Base-by-base conservation (phyloP, 2,113 vertebrate species). In the Illadopsis cleaveri region DNA sequence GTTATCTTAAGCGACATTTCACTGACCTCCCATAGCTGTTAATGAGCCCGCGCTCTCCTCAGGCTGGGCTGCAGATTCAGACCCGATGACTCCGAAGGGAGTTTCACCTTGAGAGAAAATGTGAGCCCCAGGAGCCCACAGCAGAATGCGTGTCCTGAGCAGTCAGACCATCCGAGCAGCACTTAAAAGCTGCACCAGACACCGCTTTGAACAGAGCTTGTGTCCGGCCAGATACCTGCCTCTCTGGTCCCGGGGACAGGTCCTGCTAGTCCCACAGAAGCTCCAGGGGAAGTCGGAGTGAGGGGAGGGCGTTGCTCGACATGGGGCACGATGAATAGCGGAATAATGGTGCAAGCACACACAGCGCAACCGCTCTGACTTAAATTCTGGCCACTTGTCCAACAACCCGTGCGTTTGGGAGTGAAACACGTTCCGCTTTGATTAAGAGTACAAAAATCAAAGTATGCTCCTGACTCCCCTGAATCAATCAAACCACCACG, bases 261-360 rank as follows among this genome's bases (percentile, higher is more conserved):
- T 45, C 27, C 57, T 38, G 27, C 30, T 53, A 4, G 33, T 21
- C 38, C 45, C 35, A 6, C 47, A 15, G 45, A 31, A 64, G 30
- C 44, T 38, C 27, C 71, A 9, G 22, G 18, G 14, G 17, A 40
- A 11, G 20, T 17, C 3, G 11, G 25, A 23, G 10, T 11, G 47
- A 85, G 35, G 20, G 42, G 11, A 12, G 6, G 38, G 20, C 6
- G 3, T 37, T n/a, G 19, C 50, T 35, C n/a, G 6, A 24, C 28
- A 5, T 11, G 44, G 27, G 4, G 20, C 2, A 15, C 48, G 0
- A 25, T 15, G 23, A 17, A 5, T 1, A 38, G 25, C 2, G 4
- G 23, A 22, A 12, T 31, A 57, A 50, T 9, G 11, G 44, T 33
- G 40, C 45, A 16, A 51, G 30, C 21, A 23, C 38, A 11, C 28